These are phyloP conservation scores for Oenanthe oenanthe DNA, from an alignment of 2,113 vertebrate genomes.

Conservation along the genomic window DNA sequence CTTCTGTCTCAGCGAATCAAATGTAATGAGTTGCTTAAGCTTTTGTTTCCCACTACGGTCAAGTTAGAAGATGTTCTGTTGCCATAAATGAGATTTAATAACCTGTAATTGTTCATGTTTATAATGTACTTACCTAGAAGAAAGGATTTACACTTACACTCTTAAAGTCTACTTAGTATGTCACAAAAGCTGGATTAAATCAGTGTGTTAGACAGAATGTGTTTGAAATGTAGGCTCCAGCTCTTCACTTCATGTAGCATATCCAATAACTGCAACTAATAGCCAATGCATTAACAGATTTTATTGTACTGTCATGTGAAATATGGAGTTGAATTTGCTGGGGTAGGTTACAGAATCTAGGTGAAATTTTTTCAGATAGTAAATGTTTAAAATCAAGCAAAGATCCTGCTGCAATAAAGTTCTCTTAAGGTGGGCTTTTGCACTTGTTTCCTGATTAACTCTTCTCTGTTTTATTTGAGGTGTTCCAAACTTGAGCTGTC, in stretches of 20 bases:
- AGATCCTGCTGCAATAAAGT: not conserved
- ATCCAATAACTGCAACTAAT: not conserved
- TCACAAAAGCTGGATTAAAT: not conserved
- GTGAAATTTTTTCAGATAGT: not conserved
- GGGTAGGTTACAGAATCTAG: not conserved
- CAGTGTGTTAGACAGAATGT: not conserved
- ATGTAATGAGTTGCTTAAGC: not conserved
- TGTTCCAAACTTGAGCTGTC: not conserved
- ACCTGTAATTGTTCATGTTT: not conserved
- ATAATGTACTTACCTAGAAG: not conserved
- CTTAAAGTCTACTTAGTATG: not conserved
- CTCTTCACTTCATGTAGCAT: not conserved
- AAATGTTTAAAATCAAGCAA: not conserved
- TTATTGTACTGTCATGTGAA: not conserved
- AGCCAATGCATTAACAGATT: rapidly evolving
- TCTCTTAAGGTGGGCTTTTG: not conserved
- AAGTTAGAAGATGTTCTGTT: not conserved
- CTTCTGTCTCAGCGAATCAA: not conserved
- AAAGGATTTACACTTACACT: not conserved
- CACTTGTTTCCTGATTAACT: not conserved
- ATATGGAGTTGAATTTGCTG: not conserved
- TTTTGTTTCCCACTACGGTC: not conserved
- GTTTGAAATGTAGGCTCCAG: not conserved
- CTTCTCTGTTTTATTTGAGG: not conserved
- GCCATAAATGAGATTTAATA: not conserved